Base-by-base conservation (phyloP, 1,140 invertebrate genomes). In the Babylonia areolata region DNA sequence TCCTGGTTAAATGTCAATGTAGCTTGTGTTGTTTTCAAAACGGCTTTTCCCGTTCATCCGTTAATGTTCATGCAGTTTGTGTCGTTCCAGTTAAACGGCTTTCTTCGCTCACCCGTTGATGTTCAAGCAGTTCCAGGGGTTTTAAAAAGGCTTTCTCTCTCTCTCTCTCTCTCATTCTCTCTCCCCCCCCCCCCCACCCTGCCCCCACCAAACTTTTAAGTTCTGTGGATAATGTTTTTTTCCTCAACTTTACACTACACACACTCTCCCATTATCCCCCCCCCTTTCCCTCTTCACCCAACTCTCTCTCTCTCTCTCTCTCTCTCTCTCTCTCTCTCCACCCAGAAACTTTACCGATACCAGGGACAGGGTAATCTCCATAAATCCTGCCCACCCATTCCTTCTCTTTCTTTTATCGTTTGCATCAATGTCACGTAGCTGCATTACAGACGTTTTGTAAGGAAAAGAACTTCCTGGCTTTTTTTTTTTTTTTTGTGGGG, bases 21-120 rank as follows among this genome's bases (percentile, higher is more conserved):
- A n/a, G n/a, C n/a, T n/a, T n/a, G n/a, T n/a, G n/a, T n/a, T n/a
- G n/a, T n/a, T n/a, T n/a, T n/a, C n/a, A n/a, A n/a, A n/a, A n/a
- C n/a, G n/a, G n/a, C n/a, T n/a, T n/a, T n/a, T n/a, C n/a, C n/a
- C n/a, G n/a, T n/a, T n/a, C n/a, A n/a, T n/a, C n/a, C n/a, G n/a
- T n/a, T n/a, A n/a, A n/a, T n/a, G n/a, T n/a, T 20, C 31, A 46
- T 51, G 28, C 31, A 46, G 28, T 35, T 40, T 9, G 23, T 58
- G 37, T 84, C 85, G n/a, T 86, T 78, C 11, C 69, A 82, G 51
- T 86, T 54, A 54, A 81, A 86, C 23, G 9, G 73, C 9, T 73
- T 81, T 6, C 46, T 11, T 11, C 46, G 20, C 20, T 20, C 46
- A 51, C 9, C 20, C 87, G 77, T 33, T 79, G 69, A 15, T 84